Conservation (phyloP, 2,888 invertebrate genomes). For the Peribatodes rhomboidaria region DNA sequence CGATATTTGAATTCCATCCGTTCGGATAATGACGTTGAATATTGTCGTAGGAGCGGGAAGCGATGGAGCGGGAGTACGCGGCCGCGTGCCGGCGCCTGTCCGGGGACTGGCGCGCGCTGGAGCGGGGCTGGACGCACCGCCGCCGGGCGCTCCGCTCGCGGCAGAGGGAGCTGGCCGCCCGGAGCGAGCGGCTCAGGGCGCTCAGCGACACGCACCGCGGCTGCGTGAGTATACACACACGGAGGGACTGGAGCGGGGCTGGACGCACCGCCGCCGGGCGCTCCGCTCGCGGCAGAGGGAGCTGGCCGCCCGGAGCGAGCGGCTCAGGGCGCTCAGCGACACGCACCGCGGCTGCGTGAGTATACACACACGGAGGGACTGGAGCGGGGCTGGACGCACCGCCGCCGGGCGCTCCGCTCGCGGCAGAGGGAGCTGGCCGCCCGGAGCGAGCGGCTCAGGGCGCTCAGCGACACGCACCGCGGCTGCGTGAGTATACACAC, state of each 20-base stretch:
- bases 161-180: constrained; percentile 84
- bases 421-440: constrained; percentile 86
- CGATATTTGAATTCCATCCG: too few relatives aligned
- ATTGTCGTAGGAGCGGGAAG: constrained; percentile 79
- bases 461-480: constrained; percentile 81
- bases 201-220: constrained; percentile 81
- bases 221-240: constrained; percentile 68
- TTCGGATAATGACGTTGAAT: neutral
- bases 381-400: constrained; percentile 87
- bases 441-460: constrained; percentile 75
- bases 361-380: constrained; percentile 55
- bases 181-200: constrained; percentile 76
- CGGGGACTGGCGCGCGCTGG: constrained; percentile 86
- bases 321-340: constrained; percentile 81
- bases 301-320: constrained; percentile 75
- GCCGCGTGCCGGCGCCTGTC: constrained; percentile 87
- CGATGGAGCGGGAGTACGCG: constrained; percentile 89
- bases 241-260: constrained; percentile 84
- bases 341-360: constrained; percentile 82
- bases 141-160: constrained; percentile 87
- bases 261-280: constrained; percentile 86
- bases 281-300: constrained; percentile 87
- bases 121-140: constrained; percentile 87
- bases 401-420: constrained; percentile 86
- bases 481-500: constrained; percentile 72